phyloP scores from a whole-genome alignment of 2,888 invertebrate genomes.

The Cryptocheilus praepositus region DNA sequence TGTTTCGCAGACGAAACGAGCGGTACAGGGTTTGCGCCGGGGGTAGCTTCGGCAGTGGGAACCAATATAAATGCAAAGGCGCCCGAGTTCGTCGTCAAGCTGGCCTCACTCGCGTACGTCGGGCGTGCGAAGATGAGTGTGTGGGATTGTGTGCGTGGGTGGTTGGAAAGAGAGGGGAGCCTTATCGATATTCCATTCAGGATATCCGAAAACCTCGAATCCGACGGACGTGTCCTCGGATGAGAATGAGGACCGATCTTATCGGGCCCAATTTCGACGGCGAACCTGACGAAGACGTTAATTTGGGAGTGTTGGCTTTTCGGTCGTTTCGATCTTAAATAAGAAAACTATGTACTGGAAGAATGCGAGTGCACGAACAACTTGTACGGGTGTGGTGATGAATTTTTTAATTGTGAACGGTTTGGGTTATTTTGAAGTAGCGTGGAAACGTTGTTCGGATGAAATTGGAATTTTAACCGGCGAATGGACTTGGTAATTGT shows the following conservation, averaged over 20 bases:
- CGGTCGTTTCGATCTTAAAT: too few relatives aligned
- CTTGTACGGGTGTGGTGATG: too few relatives aligned
- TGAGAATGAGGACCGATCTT: neutral
- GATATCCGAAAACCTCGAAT: constrained; percentile 62
- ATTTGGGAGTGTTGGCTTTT: neutral
- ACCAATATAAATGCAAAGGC: constrained; percentile 67
- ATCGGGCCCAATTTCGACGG: constrained; percentile 6
- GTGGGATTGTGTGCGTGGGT: neutral
- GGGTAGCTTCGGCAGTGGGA: constrained; percentile 30
- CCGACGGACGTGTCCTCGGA: constrained; percentile 42
- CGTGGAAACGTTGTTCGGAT: too few relatives aligned
- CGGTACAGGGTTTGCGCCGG: neutral
- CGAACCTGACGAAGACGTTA: neutral
- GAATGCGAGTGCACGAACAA: too few relatives aligned
- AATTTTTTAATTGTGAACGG: too few relatives aligned
- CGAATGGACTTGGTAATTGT: too few relatives aligned
- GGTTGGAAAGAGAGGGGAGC: constrained; percentile 27
- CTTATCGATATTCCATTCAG: constrained; percentile 70
- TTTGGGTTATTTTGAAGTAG: too few relatives aligned
- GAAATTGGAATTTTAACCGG: too few relatives aligned
- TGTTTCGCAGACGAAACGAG: constrained; percentile 31
- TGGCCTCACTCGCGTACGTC: constrained; percentile 19
- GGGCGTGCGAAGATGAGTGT: too few relatives aligned
- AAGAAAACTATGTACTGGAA: too few relatives aligned
- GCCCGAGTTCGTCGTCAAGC: constrained; percentile 33